Percentiles rank a stretch among this genome's conserved stretches.
These are phyloP conservation scores for Stylophora pistillata DNA, from an alignment of 64 coral and sea anemone genomes.

Conservation along the genomic window DNA sequence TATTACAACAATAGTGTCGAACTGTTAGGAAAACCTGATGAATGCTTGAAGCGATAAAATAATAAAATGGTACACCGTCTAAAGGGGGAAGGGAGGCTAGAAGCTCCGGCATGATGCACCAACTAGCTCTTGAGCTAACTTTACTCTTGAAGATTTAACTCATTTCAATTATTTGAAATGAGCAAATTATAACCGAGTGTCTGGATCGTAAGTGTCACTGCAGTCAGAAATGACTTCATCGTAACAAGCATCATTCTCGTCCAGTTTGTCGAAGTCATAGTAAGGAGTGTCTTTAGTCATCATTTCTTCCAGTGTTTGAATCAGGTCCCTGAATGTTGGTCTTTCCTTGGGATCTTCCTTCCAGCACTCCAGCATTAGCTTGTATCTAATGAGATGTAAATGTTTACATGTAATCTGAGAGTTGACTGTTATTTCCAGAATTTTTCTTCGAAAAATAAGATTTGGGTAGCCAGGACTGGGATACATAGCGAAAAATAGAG, in stretches of 20 bases:
- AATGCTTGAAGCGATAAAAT: no score
- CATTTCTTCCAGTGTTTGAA: conserved; percentile 64
- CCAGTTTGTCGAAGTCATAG: conserved; percentile 35
- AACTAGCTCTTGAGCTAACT: background rate
- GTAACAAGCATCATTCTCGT: background rate
- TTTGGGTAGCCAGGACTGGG: no score
- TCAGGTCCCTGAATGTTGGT: conserved; percentile 54
- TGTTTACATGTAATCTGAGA: background rate
- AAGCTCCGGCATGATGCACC: background rate
- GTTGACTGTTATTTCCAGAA: no score
- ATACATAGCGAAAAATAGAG: no score
- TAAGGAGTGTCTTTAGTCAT: conserved; percentile 84
- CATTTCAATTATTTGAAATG: background rate
- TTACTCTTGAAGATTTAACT: background rate
- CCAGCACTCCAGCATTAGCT: conserved; percentile 69
- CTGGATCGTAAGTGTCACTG: background rate
- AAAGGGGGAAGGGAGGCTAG: no score
- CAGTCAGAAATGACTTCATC: background rate
- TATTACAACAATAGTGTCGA: no score
- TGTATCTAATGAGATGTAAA: background rate
- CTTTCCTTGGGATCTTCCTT: conserved; percentile 43
- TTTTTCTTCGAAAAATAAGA: no score
- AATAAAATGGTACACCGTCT: no score
- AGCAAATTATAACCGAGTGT: background rate
- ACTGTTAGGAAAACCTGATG: no score